These are phyloP conservation scores for Parnassius glacialis DNA, from an alignment of 2,888 invertebrate species.

Conservation along the genomic window DNA sequence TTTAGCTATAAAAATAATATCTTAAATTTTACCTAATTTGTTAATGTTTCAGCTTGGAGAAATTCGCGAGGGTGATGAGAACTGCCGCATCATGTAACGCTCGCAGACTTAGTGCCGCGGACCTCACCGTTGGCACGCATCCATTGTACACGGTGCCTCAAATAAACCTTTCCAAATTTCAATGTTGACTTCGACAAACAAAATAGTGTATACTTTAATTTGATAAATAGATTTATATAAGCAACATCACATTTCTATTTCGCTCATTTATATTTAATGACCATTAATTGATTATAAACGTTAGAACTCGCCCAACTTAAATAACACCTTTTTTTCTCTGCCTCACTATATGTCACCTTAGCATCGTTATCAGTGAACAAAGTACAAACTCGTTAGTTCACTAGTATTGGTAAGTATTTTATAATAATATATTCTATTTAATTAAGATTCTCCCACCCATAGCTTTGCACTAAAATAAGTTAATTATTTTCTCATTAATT, in stretches of 20 bases:
- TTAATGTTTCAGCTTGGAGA: slow-evolving; percentile 53
- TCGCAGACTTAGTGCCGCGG: slow-evolving; percentile 29
- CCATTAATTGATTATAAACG: slow-evolving; percentile 5
- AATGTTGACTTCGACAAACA: not conserved
- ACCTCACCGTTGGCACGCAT: slow-evolving; percentile 24
- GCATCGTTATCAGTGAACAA: slow-evolving; percentile 47
- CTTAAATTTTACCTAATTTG: too few relatives aligned
- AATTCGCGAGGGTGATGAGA: slow-evolving; percentile 69
- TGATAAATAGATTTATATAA: slow-evolving; percentile 4
- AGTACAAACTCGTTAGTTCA: slow-evolving; percentile 62
- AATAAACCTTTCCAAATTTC: slow-evolving; percentile 28
- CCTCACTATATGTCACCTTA: slow-evolving; percentile 17
- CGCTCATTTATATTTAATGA: slow-evolving; percentile 16
- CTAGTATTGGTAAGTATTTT: slow-evolving; percentile 58
- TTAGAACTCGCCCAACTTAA: slow-evolving; percentile 9
- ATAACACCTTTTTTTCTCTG: slow-evolving; percentile 18
- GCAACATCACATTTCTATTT: slow-evolving; percentile 13
- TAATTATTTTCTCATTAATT: slow-evolving; percentile 48
- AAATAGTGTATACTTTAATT: not conserved
- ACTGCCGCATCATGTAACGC: slow-evolving; percentile 71
- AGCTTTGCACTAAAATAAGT: slow-evolving; percentile 45
- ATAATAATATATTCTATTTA: slow-evolving; percentile 38
- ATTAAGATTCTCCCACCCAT: slow-evolving; percentile 51
- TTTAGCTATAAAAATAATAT: too few relatives aligned
- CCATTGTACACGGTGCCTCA: slow-evolving; percentile 45